Conservation (phyloP, 2,113 vertebrate species). For the Macquaria australasica region DNA sequence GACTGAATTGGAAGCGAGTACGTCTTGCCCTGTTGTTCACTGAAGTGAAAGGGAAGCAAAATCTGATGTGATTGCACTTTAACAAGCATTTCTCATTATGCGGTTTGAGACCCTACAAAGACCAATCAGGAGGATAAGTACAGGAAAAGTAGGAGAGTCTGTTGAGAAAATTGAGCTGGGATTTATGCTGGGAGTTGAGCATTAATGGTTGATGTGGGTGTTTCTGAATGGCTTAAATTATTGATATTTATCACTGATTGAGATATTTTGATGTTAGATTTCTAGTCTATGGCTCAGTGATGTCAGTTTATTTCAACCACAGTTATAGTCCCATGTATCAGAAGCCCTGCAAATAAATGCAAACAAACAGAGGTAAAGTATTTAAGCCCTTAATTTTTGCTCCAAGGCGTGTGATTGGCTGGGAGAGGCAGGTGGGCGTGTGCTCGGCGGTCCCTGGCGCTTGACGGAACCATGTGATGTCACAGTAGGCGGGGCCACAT, state of each 20-base stretch:
- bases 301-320: constrained; percentile 19
- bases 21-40: neutral
- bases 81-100: constrained; percentile 6
- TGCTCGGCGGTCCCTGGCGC: constrained; percentile 99
- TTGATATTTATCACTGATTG: neutral
- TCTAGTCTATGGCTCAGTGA: neutral
- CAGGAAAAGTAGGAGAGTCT: neutral
- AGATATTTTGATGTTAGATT: neutral
- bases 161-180: constrained; percentile 13
- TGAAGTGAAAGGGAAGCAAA: neutral
- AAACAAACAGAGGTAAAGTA: constrained; percentile 37
- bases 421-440: constrained; percentile 85
- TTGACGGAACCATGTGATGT: constrained; percentile 99
- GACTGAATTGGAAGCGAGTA: neutral
- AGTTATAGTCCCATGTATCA: constrained; percentile 25
- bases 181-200: constrained; percentile 9
- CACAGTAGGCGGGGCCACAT: constrained; percentile 99
- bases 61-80: neutral
- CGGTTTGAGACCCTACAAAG: constrained; percentile 4
- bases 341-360: constrained; percentile 27
- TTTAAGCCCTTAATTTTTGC: constrained; percentile 32
- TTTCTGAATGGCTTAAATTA: neutral
- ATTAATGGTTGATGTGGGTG: neutral
- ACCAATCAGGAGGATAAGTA: too few relatives aligned
- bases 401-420: constrained; percentile 72